phyloP scores from a whole-genome alignment of 2,888 invertebrate species.

The Phaedon cochleariae region DNA sequence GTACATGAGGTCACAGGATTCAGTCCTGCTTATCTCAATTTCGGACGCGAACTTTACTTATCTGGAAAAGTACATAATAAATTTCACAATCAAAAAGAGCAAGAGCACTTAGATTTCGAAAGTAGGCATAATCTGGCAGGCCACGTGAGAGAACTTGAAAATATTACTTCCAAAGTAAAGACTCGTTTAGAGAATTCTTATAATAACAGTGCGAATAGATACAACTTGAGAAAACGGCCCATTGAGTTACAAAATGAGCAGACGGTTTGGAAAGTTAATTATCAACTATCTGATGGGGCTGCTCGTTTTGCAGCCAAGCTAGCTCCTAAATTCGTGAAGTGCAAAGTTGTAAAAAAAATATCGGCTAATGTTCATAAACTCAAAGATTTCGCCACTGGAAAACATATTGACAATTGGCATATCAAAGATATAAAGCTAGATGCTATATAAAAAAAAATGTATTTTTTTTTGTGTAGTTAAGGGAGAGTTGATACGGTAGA shows the following conservation, averaged over 20 bases:
- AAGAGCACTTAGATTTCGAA: not conserved
- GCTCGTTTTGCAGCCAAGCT: conserved; percentile 33
- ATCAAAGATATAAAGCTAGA: conserved; percentile 21
- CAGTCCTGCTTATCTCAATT: no score
- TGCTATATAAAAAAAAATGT: conserved; percentile 6
- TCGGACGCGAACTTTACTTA: no score
- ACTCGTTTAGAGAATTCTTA: conserved; percentile 7
- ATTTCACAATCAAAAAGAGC: no score
- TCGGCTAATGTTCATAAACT: conserved; percentile 13
- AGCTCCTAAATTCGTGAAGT: conserved; percentile 26
- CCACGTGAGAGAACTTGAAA: conserved; percentile 7
- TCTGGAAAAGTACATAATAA: conserved; percentile 18
- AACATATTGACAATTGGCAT: conserved; percentile 15
- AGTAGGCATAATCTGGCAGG: conserved; percentile 1
- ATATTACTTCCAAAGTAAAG: not conserved
- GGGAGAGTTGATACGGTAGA: no score
- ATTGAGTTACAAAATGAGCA: conserved; percentile 9
- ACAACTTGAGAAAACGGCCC: conserved; percentile 23
- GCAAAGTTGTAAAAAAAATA: conserved; percentile 10
- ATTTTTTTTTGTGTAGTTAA: not conserved
- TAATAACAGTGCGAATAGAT: conserved; percentile 14
- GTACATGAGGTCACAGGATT: no score
- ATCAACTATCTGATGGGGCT: conserved; percentile 29
- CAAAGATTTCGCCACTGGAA: not conserved
- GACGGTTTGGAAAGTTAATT: conserved; percentile 24